Base-by-base conservation (phyloP, 2,797 vertebrate species). In the Helicolenus hilgendorfi region DNA sequence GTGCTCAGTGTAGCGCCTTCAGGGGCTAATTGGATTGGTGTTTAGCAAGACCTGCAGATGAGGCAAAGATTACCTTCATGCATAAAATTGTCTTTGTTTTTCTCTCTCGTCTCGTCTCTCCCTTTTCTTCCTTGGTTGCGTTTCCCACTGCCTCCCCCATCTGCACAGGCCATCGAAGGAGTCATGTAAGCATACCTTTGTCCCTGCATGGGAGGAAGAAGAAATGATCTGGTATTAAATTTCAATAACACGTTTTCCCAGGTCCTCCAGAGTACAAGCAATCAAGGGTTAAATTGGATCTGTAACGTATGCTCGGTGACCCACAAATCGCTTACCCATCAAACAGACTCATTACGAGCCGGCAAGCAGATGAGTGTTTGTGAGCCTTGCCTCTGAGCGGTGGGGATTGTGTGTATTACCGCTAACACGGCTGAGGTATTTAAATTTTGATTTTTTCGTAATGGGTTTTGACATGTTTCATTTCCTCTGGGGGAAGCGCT, bases 391-490 rank as follows among this genome's bases (percentile, higher is more conserved):
- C 97, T 98, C 97, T 98, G 98, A 97, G 96, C 98, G 98, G 98
- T 98, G 97, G 98, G 98, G 98, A 98, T 98, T 98, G 98, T 98
- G 98, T 96, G 96, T 98, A 98, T 98, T 98, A 99, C 98, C 97
- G 96, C 97, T 98, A 98, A 98, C 97, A 98, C 97, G 98, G 98
- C 98, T 95, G 97, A 99, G 98, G 99, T 99, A 99, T 99, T 99
- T 99, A 99, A 99, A 99, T 99, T 99, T 99, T 98, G 98, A 99
- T 99, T 99, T 99, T 99, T 99, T 99, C 98, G 98, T 99, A 99
- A 99, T 99, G 98, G 98, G 98, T 99, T 99, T 98, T 99, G 99
- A 99, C 99, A 99, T 99, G 99, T 99, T 99, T 99, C 99, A 99
- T 99, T 99, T 99, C 99, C 98, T 99, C 98, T 89, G 98, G 98